A percentile compares a stretch with the other conserved stretches of the same genome.
Evolutionary conservation across 2,888 invertebrate species (phyloP).

Genomic region (Caenorhabditis afra): DNA sequence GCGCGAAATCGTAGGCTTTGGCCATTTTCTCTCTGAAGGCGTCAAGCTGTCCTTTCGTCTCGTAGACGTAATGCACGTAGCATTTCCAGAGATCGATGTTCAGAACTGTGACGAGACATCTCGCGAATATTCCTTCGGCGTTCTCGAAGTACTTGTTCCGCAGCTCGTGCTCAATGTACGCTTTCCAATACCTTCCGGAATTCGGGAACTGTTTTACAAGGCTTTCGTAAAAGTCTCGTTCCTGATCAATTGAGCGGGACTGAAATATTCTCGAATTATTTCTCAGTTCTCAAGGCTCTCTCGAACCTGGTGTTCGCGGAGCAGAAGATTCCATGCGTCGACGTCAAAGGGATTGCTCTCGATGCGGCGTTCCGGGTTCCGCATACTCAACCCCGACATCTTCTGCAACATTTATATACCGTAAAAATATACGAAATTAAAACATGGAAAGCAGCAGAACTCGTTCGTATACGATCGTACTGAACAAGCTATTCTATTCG

Average conservation of each 20-base stretch:
- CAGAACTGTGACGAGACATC: conserved; percentile 95
- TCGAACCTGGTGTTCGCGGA: conserved; percentile 90
- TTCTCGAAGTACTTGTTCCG: conserved; percentile 96
- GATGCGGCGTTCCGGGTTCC: conserved; percentile 83
- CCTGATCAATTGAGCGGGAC: conserved; percentile 86
- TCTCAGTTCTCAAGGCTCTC: not conserved
- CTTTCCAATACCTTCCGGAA: conserved; percentile 97
- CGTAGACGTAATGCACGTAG: conserved; percentile 97
- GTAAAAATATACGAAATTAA: not conserved
- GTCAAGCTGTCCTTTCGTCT: conserved; percentile 91
- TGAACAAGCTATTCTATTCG: too few species aligned
- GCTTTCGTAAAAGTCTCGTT: conserved; percentile 92
- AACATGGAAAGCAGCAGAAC: not conserved
- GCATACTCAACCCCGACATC: conserved; percentile 71
- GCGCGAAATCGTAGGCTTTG: conserved; percentile 98
- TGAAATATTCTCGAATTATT: conserved; percentile 64
- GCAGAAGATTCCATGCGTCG: conserved; percentile 96
- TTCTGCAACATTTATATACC: not conserved
- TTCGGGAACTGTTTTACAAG: conserved; percentile 95
- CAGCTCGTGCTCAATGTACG: conserved; percentile 99
- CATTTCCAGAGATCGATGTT: conserved; percentile 99
- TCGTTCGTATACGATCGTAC: too few species aligned
- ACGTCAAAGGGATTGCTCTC: conserved; percentile 93
- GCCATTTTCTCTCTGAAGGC: conserved; percentile 95
- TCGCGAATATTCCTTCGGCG: conserved; percentile 89